Evolutionary conservation across 2,888 invertebrate species (phyloP), one percentile per base, ranked within the genome.

Genomic region (Eilema sororculum): DNA sequence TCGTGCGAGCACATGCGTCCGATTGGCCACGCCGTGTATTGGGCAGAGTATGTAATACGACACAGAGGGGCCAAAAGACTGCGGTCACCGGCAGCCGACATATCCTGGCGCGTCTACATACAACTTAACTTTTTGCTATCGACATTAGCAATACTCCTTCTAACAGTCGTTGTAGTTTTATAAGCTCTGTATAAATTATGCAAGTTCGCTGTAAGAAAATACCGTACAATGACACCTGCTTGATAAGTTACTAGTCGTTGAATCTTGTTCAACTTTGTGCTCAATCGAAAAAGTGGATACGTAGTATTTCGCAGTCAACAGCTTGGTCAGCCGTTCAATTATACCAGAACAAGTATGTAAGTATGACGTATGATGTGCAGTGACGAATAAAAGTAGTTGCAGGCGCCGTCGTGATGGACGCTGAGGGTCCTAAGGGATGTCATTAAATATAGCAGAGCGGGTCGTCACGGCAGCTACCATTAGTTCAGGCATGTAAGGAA

Each of bases 51-150:
- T 76, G 87, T 94, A 3, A 76, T 95, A 8, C 86, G 94, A 6
- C 90, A 93, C 73, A 86, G 87, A 37, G 92, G 93, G 6, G 91
- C 91, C 3, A 76, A 76, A 46, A 94, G 94, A 71, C 85, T 95
- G 0, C 86, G 88, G 22, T 83, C 91, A n/a, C 91, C 93, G 0
- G 80, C 84, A 6, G 85, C 87, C 20, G 83, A 85, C 69, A 81
- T 89, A 37, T 59, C 86, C 9, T 86, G 82, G 85, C 8, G 74
- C 4, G 80, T 88, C 46, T 89, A 86, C 70, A 77, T 86, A 4
- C 86, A 88, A 77, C 33, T 87, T 5, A 78, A 88, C 61, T 65
- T 89, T 4, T 58, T 86, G 16, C n/a, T 63, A 1, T 63, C 33
- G 20, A 13, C 62, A 41, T 56, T 69, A 25, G 33, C 24, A 20